These are phyloP conservation scores for Amphipyra tragopoginis DNA, from an alignment of 2,888 invertebrate genomes.

Conservation along the genomic window DNA sequence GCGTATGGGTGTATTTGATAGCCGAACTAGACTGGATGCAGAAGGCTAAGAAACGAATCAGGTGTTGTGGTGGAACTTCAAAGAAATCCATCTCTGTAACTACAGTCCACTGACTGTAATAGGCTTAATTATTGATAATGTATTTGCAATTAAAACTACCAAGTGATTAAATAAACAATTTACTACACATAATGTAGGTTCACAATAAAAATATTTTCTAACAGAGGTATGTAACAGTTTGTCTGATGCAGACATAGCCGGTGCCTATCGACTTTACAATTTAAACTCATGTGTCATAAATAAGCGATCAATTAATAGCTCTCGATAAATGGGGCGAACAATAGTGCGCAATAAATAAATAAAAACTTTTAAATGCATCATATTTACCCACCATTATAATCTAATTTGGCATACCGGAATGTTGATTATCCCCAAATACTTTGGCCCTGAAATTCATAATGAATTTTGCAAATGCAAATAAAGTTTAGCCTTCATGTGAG, in stretches of 20 bases:
- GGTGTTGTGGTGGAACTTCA: too few relatives aligned
- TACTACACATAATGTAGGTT: slow-evolving; percentile 90
- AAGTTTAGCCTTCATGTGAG: slow-evolving; percentile 45
- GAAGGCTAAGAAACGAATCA: too few relatives aligned
- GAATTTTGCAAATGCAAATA: slow-evolving; percentile 58
- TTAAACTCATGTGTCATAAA: slow-evolving; percentile 59
- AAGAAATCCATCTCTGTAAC: too few relatives aligned
- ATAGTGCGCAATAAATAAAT: slow-evolving; percentile 55
- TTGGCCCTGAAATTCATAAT: slow-evolving; percentile 67
- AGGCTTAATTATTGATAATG: too few relatives aligned
- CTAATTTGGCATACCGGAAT: slow-evolving; percentile 88
- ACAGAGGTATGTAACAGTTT: slow-evolving; percentile 83
- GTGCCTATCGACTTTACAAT: slow-evolving; percentile 64
- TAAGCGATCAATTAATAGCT: slow-evolving; percentile 44
- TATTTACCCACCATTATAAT: slow-evolving; percentile 68
- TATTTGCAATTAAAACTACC: slow-evolving; percentile 70
- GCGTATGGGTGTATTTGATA: too few relatives aligned
- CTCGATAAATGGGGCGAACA: slow-evolving; percentile 42
- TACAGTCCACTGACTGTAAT: too few relatives aligned
- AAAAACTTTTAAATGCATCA: slow-evolving; percentile 74
- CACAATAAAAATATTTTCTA: slow-evolving; percentile 88
- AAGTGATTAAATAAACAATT: slow-evolving; percentile 89
- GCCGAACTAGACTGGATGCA: too few relatives aligned
- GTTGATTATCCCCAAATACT: slow-evolving; percentile 78
- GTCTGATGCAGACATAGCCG: slow-evolving; percentile 87